Conservation (phyloP, 1,140 invertebrate species). For the Helicoverpa armigera region DNA sequence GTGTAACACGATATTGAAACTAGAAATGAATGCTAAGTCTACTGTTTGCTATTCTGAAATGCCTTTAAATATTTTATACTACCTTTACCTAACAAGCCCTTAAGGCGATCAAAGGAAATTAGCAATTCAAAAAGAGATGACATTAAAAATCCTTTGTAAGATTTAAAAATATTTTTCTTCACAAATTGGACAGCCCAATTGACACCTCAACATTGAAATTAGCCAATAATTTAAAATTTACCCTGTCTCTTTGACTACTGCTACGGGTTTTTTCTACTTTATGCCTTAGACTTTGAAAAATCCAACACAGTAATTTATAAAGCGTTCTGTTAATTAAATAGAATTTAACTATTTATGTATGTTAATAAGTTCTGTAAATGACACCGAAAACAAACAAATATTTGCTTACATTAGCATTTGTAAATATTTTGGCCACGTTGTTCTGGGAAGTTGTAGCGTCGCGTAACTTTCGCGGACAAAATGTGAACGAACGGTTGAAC, state of each 20-base stretch:
- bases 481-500: conserved; percentile 63
- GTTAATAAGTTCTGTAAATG: conserved; percentile 3
- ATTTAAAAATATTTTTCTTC: neutral
- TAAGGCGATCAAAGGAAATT: neutral
- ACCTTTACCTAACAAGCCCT: neutral
- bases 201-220: conserved; percentile 33
- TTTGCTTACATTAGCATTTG: conserved; percentile 28
- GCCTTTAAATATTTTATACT: neutral
- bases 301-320: neutral
- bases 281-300: neutral
- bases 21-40: conserved; percentile 6
- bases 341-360: neutral
- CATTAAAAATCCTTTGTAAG: neutral
- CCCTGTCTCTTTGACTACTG: conserved; percentile 33
- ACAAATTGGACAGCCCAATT: conserved; percentile 43
- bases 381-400: conserved; percentile 21
- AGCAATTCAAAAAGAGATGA: neutral
- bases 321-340: neutral
- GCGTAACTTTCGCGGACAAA: conserved; percentile 54
- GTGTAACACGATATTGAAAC: conserved; percentile 20
- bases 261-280: neutral
- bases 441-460: conserved; percentile 24
- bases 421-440: conserved; percentile 25
- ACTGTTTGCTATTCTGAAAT: conserved; percentile 6
- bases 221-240: conserved; percentile 33